These are phyloP conservation scores for Desmodus rotundus DNA, from an alignment of 2,113 vertebrate species.

Conservation along the genomic window DNA sequence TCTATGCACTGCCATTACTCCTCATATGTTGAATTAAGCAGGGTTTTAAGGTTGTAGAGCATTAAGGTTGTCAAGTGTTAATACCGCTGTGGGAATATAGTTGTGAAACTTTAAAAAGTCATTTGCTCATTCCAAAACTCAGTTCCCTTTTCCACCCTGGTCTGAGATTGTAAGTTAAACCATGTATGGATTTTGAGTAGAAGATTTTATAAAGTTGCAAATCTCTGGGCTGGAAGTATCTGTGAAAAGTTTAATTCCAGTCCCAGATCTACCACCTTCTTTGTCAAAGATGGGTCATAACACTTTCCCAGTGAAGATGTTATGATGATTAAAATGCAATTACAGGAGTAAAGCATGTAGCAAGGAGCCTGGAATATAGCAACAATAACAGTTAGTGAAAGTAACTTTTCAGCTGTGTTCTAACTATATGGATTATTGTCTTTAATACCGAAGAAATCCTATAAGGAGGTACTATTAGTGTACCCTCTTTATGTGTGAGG, in stretches of 20 bases:
- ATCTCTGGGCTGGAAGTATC: constrained; percentile 50
- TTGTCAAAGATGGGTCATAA: constrained; percentile 39
- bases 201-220: constrained; percentile 64
- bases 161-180: constrained; percentile 53
- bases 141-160: constrained; percentile 16
- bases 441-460: not conserved
- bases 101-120: constrained; percentile 69
- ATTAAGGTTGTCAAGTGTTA: constrained; percentile 69
- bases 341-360: not conserved
- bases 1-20: constrained; percentile 35
- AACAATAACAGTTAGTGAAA: not conserved
- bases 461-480: not conserved
- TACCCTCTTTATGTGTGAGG: not conserved
- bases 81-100: constrained; percentile 60
- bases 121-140: constrained; percentile 54
- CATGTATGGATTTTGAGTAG: constrained; percentile 54
- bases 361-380: not conserved
- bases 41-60: constrained; percentile 62
- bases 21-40: constrained; percentile 64
- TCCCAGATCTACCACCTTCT: constrained; percentile 20
- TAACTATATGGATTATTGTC: not conserved
- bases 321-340: constrained; percentile 41
- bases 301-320: not conserved
- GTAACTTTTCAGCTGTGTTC: not conserved
- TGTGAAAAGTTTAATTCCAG: constrained; percentile 55